A percentile compares a stretch with the other conserved stretches of the same genome.
Conservation (phyloP, 1,140 invertebrate species). For the Rhyzopertha dominica region DNA sequence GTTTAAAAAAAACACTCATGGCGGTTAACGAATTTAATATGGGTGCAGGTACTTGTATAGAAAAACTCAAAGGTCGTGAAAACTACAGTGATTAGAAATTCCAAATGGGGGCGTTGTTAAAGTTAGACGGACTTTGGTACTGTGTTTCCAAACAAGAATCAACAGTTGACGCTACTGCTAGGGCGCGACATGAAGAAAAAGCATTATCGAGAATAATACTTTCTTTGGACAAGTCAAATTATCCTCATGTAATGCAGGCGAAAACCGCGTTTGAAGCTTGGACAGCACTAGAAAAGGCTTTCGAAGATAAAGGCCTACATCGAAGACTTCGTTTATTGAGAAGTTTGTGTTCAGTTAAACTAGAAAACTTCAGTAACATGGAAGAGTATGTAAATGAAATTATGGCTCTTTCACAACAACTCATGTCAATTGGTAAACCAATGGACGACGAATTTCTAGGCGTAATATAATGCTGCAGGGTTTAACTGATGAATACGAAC, state of each 20-base stretch:
- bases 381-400: slow-evolving; percentile 18
- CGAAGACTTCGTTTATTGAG: slow-evolving; percentile 11
- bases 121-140: slow-evolving; percentile 14
- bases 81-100: slow-evolving; percentile 19
- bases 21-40: not conserved
- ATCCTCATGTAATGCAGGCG: slow-evolving; percentile 13
- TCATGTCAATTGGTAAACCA: slow-evolving; percentile 12
- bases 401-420: slow-evolving; percentile 7
- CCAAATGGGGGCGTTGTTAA: slow-evolving; percentile 10
- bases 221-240: slow-evolving; percentile 13
- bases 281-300: slow-evolving; percentile 12
- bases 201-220: slow-evolving; percentile 19
- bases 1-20: no score
- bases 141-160: slow-evolving; percentile 6
- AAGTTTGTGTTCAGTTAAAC: slow-evolving; percentile 18
- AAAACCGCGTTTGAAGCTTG: slow-evolving; percentile 18
- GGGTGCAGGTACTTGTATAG: not conserved
- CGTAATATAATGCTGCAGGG: slow-evolving; percentile 23
- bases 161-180: not conserved
- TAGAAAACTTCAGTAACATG: slow-evolving; percentile 16
- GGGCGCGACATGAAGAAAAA: slow-evolving; percentile 12
- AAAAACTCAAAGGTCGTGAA: slow-evolving; percentile 16
- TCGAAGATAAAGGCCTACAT: slow-evolving; percentile 20
- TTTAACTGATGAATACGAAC: slow-evolving; percentile 28
- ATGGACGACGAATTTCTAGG: slow-evolving; percentile 23